Conservation (phyloP, 2,113 vertebrate genomes). For the Anoura caudifer region DNA sequence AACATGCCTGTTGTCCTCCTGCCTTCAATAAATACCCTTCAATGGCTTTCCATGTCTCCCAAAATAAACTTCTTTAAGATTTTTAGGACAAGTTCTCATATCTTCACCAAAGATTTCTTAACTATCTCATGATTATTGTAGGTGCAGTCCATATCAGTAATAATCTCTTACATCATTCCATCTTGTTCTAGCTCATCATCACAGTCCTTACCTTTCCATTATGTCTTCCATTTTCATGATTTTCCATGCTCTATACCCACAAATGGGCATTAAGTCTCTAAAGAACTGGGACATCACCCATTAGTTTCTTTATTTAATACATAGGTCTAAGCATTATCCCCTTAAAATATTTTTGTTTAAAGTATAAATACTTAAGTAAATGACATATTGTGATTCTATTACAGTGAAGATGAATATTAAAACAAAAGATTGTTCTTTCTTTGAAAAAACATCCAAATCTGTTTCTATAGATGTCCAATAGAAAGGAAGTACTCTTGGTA, state of each 20-base stretch:
- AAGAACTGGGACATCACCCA: fast-evolving
- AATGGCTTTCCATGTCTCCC: not conserved
- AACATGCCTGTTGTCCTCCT: not conserved
- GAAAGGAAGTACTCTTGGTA: not conserved
- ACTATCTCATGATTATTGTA: not conserved
- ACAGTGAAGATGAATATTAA: not conserved
- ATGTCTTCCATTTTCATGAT: not conserved
- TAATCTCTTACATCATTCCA: fast-evolving
- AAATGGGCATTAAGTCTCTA: not conserved
- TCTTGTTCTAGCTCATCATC: not conserved
- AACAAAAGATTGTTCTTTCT: not conserved
- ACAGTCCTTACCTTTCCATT: not conserved
- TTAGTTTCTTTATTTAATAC: not conserved
- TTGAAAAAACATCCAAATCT: not conserved
- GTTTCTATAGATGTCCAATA: not conserved
- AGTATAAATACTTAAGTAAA: not conserved
- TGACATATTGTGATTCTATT: not conserved
- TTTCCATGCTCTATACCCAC: not conserved
- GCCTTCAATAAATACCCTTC: not conserved
- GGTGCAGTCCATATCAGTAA: not conserved
- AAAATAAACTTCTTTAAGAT: not conserved
- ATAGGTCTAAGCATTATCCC: not conserved
- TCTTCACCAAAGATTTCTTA: not conserved
- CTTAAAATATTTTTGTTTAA: not conserved
- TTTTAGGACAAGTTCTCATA: not conserved